Conservation (phyloP, 35 echinoderm and acorn worm genomes). For the Hemicentrotus pulcherrimus region DNA sequence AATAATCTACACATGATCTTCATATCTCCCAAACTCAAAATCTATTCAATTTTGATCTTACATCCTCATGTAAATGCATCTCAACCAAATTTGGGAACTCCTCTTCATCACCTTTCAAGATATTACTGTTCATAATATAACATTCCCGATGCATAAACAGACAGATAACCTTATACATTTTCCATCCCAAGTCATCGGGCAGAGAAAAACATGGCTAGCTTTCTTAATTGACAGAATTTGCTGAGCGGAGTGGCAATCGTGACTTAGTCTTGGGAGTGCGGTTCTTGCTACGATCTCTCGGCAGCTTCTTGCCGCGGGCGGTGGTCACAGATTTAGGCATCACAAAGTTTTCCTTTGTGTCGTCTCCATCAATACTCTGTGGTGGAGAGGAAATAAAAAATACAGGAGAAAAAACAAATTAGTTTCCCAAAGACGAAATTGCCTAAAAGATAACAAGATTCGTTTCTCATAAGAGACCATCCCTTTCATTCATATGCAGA, state of each 20-base stretch:
- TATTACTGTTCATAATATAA: background rate
- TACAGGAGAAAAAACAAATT: background rate
- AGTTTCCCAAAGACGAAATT: no score
- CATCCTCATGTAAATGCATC: background rate
- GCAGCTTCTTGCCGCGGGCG: slow-evolving; percentile 31
- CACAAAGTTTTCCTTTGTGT: slow-evolving; percentile 44
- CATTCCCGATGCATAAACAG: background rate
- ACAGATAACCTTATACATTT: background rate
- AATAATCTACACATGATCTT: no score
- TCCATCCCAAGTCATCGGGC: background rate
- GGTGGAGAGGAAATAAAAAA: background rate
- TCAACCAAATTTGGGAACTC: background rate
- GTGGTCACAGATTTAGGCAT: slow-evolving; percentile 39
- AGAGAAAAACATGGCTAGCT: background rate
- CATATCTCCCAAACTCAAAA: no score
- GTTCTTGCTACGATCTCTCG: slow-evolving; percentile 28
- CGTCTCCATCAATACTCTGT: background rate
- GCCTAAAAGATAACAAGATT: no score
- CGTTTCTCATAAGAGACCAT: no score
- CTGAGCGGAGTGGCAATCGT: slow-evolving; percentile 33
- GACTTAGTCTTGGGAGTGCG: slow-evolving; percentile 26
- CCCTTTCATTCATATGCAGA: no score
- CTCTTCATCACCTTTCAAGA: background rate
- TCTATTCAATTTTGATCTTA: background rate
- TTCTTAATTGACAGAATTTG: slow-evolving; percentile 31